Evolutionary conservation across 2,113 vertebrate genomes (phyloP).

Genomic region (Paramormyrops kingsleyae): DNA sequence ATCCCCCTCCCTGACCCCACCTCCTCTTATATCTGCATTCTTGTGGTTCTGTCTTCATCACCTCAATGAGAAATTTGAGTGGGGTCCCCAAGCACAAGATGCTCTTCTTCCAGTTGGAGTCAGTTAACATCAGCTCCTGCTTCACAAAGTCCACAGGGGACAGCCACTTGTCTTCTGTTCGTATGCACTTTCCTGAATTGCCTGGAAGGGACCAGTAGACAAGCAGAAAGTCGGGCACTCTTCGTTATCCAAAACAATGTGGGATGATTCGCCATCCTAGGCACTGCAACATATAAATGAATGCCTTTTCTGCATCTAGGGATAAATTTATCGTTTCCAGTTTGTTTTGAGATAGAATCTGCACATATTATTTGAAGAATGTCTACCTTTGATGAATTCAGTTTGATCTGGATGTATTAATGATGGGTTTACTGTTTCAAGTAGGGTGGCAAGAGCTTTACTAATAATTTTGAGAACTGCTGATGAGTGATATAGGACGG

Average conservation of each 20-base stretch:
- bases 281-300: background rate
- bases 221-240: background rate
- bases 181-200: conserved; percentile 47
- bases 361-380: no score
- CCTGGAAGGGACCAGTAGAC: conserved; percentile 17
- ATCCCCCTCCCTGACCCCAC: background rate
- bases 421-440: no score
- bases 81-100: conserved; percentile 45
- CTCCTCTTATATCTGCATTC: background rate
- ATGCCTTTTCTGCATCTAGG: no score
- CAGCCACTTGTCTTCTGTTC: conserved; percentile 53
- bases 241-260: background rate
- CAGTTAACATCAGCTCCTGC: background rate
- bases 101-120: conserved; percentile 46
- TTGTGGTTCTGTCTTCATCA: conserved; percentile 17
- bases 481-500: background rate
- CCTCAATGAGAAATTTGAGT: conserved; percentile 43
- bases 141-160: conserved; percentile 47
- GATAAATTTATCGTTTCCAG: no score
- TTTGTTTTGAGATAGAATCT: no score
- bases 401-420: no score
- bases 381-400: no score
- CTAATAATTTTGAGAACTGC: background rate
- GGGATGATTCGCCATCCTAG: background rate
- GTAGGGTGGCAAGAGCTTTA: no score